These are phyloP conservation scores for Acanthiza pusilla DNA, from an alignment of 2,797 vertebrate species.

Conservation along the genomic window DNA sequence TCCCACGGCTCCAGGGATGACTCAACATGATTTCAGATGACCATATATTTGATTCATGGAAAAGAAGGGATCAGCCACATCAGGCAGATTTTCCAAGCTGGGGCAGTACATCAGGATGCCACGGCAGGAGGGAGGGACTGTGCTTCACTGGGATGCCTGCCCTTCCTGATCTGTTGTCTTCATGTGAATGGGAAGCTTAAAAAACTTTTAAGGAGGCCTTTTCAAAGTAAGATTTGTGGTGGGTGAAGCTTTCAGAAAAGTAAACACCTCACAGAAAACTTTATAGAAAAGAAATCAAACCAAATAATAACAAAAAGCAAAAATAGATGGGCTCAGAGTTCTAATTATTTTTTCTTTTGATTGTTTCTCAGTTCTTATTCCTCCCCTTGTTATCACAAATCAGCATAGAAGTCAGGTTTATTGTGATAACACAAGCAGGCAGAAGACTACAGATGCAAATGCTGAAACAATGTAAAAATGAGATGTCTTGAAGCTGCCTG, in stretches of 20 bases:
- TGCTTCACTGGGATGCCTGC: not conserved
- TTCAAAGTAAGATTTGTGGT: not conserved
- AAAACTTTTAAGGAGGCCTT: not conserved
- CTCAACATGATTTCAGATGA: not conserved
- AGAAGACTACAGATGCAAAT: not conserved
- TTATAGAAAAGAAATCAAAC: not conserved
- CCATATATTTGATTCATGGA: not conserved
- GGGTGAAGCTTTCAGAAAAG: not conserved
- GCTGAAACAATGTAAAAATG: not conserved
- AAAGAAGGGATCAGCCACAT: not conserved
- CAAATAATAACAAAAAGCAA: not conserved
- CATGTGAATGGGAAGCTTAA: not conserved
- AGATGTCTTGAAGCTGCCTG: not conserved
- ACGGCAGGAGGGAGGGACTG: rapidly evolving
- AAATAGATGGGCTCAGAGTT: not conserved
- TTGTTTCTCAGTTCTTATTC: not conserved
- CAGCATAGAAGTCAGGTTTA: not conserved
- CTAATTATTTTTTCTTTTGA: not conserved
- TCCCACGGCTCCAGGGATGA: not conserved
- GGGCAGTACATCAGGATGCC: not conserved
- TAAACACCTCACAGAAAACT: not conserved
- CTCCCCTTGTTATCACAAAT: not conserved
- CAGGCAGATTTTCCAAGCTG: not conserved
- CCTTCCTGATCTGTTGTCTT: not conserved
- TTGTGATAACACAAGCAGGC: not conserved